phyloP scores from a whole-genome alignment of 2,113 vertebrate genomes.

The Pterocles gutturalis region DNA sequence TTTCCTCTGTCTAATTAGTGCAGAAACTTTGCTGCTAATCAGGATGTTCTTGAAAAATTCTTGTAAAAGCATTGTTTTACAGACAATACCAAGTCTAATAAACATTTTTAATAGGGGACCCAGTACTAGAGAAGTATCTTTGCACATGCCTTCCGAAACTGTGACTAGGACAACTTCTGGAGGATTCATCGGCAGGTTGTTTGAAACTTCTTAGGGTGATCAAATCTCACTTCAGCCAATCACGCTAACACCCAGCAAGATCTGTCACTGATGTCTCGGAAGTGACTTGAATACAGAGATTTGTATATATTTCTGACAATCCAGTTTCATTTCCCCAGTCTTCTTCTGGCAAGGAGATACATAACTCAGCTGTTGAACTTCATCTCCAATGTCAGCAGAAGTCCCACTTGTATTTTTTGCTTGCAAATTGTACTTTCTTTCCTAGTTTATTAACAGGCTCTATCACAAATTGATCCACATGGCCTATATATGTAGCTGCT shows the following conservation, averaged over 20 bases:
- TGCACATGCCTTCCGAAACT: background rate
- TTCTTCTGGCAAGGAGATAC: background rate
- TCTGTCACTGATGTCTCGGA: background rate
- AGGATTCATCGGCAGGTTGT: background rate
- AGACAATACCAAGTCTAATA: background rate
- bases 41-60: background rate
- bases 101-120: background rate
- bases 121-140: background rate
- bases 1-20: background rate
- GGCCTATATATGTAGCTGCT: background rate
- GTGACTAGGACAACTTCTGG: background rate
- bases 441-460: background rate
- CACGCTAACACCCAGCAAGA: background rate
- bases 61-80: background rate
- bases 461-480: background rate
- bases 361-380: background rate
- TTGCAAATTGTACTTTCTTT: background rate
- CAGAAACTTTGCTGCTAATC: background rate
- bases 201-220: background rate
- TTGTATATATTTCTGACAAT: background rate
- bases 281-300: background rate
- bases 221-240: background rate
- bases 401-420: background rate
- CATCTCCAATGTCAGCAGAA: background rate
- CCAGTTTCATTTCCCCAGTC: background rate